A percentile compares a stretch with the other conserved stretches of the same genome.
These are phyloP conservation scores for Onychorhynchus coronatus DNA, from an alignment of 2,113 vertebrate species.

Conservation along the genomic window DNA sequence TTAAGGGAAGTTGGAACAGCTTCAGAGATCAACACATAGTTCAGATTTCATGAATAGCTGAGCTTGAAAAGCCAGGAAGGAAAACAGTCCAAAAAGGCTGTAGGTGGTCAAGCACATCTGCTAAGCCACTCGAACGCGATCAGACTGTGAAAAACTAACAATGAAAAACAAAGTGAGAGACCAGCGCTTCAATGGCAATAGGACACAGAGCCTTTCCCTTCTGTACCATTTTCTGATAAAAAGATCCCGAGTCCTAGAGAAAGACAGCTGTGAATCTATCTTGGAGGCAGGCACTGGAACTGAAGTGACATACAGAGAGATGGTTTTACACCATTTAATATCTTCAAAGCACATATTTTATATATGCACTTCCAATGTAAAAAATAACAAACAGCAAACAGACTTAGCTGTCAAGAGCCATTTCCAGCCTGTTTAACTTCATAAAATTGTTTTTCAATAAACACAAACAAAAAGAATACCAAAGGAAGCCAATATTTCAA, in stretches of 20 bases:
- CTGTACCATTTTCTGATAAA: background rate
- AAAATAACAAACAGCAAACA: background rate
- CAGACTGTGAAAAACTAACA: background rate
- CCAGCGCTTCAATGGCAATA: background rate
- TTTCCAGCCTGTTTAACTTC: background rate
- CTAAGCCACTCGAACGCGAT: background rate
- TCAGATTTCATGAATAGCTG: constrained; percentile 50
- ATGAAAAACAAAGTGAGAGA: background rate
- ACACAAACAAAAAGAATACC: background rate
- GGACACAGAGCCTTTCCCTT: background rate
- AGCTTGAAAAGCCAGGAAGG: constrained; percentile 34
- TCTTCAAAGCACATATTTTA: background rate
- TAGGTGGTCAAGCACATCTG: constrained; percentile 62
- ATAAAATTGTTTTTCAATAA: background rate
- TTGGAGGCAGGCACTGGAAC: background rate
- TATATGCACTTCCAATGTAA: background rate
- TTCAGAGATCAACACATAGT: constrained; percentile 46
- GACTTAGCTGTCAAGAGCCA: background rate
- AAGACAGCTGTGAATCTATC: background rate
- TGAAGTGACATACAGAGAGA: rapidly evolving
- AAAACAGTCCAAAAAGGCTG: constrained; percentile 27
- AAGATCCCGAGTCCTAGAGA: background rate
- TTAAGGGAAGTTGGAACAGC: constrained; percentile 22
- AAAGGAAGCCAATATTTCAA: background rate
- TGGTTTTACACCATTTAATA: background rate